phyloP scores from a whole-genome alignment of 2,888 invertebrate genomes.

The Malthinus seriepunctatus region DNA sequence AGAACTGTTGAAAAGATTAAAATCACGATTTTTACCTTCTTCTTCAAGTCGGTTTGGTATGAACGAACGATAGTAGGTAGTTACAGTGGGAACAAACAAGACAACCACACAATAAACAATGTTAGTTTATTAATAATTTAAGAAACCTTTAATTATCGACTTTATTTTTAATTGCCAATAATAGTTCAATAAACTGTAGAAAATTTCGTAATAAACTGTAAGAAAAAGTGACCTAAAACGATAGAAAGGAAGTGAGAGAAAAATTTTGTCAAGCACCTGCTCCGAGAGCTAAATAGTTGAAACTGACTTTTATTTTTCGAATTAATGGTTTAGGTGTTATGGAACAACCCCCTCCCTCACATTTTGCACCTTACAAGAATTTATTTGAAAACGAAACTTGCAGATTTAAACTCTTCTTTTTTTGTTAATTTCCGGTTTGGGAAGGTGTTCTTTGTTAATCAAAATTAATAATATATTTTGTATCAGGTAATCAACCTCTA shows the following conservation, averaged over 20 bases:
- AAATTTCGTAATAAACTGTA: no score
- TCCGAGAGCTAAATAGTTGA: no score
- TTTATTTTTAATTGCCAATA: background rate
- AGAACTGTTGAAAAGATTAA: background rate
- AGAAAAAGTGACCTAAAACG: no score
- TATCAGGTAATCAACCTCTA: constrained; percentile 7
- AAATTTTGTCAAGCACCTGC: no score
- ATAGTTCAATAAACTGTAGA: background rate
- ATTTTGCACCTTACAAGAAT: no score
- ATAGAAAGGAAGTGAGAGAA: no score
- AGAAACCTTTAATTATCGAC: constrained; percentile 4
- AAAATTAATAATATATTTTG: constrained; percentile 6
- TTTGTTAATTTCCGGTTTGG: constrained; percentile 1
- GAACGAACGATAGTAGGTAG: constrained; percentile 1
- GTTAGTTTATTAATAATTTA: background rate
- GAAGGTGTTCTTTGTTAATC: constrained; percentile 6
- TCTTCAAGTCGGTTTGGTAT: background rate
- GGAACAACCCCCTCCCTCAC: background rate
- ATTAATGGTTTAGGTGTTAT: background rate
- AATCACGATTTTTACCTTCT: background rate
- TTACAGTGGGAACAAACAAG: background rate
- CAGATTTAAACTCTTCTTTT: no score
- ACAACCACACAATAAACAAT: no score
- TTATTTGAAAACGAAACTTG: no score
- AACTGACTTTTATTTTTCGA: background rate